A percentile compares a stretch with the other conserved stretches of the same genome.
Evolutionary conservation across 1,140 invertebrate genomes (phyloP).

Genomic region (Ruditapes philippinarum): DNA sequence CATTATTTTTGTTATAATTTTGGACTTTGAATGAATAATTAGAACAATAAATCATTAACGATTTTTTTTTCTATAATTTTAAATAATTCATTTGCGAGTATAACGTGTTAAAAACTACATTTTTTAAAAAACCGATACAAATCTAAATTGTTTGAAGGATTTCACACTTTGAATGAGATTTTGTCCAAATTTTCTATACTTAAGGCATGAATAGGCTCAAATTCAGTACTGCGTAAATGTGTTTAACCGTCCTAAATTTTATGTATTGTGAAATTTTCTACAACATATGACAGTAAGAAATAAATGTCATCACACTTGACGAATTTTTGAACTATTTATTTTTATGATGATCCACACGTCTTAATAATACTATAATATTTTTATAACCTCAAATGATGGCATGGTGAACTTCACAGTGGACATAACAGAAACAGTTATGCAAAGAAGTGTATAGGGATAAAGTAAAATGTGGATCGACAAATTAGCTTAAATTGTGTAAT

Average conservation of each 20-base stretch:
- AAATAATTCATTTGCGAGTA: no score
- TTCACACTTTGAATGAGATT: no score
- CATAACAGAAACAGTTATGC: not conserved
- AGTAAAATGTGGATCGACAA: not conserved
- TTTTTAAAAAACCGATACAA: no score
- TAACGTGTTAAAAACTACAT: no score
- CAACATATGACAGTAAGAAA: not conserved
- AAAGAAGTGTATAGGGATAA: not conserved
- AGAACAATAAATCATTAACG: no score
- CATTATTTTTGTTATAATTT: no score
- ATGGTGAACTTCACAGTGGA: not conserved
- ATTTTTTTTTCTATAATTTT: no score
- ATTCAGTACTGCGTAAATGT: conserved; percentile 6
- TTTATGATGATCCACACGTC: not conserved
- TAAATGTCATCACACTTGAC: not conserved
- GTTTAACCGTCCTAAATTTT: not conserved
- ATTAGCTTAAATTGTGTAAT: not conserved
- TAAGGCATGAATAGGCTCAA: not conserved
- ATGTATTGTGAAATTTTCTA: conserved; percentile 1
- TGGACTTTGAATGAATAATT: no score
- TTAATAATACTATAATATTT: not conserved
- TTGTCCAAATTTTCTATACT: not conserved
- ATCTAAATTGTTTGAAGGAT: no score
- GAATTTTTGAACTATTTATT: not conserved
- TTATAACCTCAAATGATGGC: not conserved